Base-by-base conservation (phyloP, 2,113 vertebrate genomes). In the Menidia beryllina region DNA sequence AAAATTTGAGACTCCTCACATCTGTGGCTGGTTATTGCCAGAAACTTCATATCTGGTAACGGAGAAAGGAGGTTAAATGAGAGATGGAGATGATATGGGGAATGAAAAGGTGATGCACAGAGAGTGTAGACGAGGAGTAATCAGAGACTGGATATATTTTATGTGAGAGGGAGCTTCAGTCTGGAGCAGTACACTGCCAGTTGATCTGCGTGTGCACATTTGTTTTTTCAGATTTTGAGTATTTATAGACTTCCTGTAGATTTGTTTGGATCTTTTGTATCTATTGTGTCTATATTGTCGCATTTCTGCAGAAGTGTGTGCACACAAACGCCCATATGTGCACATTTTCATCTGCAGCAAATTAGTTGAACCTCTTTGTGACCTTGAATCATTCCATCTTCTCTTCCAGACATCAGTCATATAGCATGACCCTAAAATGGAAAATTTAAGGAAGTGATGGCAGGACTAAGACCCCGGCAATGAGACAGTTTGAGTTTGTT, bases 1-100 rank as follows among this genome's bases (percentile, higher is more conserved):
- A 80, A 77, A 68, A 48, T 71, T 34, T 27, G 51, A 75, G 58
- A 73, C 72, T 79, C 52, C 73, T 77, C 72, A 88, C 90, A 91
- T 87, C 82, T 89, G 90, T 48, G 68, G 54, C 81, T 69, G 61
- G 51, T 91, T 89, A 87, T 59, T 83, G 57, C 58, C 65, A 76
- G 79, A 84, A 85, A 86, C 76, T 80, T 61, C 79, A 53, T 81
- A 75, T 56, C 76, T 83, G 69, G 48, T 79, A 83, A 79, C 61
- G 53, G 58, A 68, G 53, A 57, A 69, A 76, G 74, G 63, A 74
- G 65, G 66, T 83, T 81, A 50, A 75, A 41, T 26, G 41, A 56
- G 77, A 82, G 78, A 86, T 81, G 80, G 74, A 66, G 64, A 68
- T 69, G 80, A 86, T 85, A 78, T 47, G 65, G 64, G 77, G 51